Conservation (phyloP, 2,888 invertebrate genomes). For the Andrena chrysosceles region DNA sequence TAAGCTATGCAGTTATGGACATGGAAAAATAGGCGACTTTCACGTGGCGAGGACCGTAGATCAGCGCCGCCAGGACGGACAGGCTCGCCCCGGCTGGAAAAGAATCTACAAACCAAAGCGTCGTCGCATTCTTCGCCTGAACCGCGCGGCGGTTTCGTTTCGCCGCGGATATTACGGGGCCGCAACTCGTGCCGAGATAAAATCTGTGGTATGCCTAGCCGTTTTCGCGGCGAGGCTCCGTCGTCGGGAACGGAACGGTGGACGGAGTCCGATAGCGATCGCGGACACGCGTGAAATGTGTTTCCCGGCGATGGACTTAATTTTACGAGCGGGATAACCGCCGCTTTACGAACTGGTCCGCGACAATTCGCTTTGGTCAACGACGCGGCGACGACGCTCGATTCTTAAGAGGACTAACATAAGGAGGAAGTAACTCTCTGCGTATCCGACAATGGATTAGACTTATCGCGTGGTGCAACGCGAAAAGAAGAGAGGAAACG, state of each 20-base stretch:
- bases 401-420: no score
- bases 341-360: conserved; percentile 8
- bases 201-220: conserved; percentile 44
- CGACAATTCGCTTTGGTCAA: conserved; percentile 9
- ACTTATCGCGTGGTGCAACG: no score
- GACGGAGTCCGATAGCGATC: conserved; percentile 28
- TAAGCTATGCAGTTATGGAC: conserved; percentile 69
- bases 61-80: conserved; percentile 24
- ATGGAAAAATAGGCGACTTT: conserved; percentile 61
- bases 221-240: conserved; percentile 19
- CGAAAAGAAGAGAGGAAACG: neutral
- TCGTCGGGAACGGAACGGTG: neutral
- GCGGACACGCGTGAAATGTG: conserved; percentile 21
- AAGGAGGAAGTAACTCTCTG: no score
- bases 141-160: conserved; percentile 28
- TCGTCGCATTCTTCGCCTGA: conserved; percentile 45
- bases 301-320: conserved; percentile 23
- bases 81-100: conserved; percentile 25
- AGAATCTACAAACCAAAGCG: conserved; percentile 66
- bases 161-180: conserved; percentile 44
- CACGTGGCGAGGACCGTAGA: conserved; percentile 37
- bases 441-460: no score
- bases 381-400: neutral
- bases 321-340: conserved; percentile 19
- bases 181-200: conserved; percentile 46